These are phyloP conservation scores for Rallus crepitans DNA, from an alignment of 2,797 vertebrate genomes.

Conservation along the genomic window DNA sequence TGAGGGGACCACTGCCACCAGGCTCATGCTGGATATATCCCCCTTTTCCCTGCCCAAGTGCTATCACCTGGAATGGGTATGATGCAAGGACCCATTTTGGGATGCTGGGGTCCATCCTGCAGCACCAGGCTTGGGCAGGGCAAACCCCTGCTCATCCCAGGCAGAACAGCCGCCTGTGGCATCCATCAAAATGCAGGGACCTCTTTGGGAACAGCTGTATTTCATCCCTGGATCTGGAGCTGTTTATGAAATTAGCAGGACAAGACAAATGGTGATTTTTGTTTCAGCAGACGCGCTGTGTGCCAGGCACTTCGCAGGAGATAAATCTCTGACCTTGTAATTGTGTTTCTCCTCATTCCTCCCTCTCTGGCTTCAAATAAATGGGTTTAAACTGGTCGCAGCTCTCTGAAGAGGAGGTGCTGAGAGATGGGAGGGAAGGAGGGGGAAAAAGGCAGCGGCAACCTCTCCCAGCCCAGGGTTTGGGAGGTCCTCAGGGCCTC, in stretches of 20 bases:
- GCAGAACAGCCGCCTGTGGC: background rate
- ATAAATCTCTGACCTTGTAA: background rate
- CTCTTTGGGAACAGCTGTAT: background rate
- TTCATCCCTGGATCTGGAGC: background rate
- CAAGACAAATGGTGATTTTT: background rate
- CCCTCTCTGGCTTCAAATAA: background rate
- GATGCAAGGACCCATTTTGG: accelerated
- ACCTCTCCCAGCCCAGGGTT: background rate
- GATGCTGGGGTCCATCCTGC: background rate
- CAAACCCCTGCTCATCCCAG: background rate
- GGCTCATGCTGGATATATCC: background rate
- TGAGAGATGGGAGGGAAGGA: background rate
- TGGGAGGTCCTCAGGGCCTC: background rate
- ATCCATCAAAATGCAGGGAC: background rate
- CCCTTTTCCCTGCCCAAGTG: background rate
- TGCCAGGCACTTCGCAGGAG: background rate
- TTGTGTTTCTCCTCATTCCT: background rate
- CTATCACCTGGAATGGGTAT: background rate
- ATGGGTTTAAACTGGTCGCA: background rate
- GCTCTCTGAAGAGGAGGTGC: background rate
- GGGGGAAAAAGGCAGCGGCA: background rate
- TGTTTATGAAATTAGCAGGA: slow-evolving; percentile 19
- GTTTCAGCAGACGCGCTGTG: background rate
- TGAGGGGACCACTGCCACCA: background rate
- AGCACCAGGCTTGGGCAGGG: background rate